These are phyloP conservation scores for Deroptyus accipitrinus DNA, from an alignment of 2,113 vertebrate genomes.

Conservation along the genomic window DNA sequence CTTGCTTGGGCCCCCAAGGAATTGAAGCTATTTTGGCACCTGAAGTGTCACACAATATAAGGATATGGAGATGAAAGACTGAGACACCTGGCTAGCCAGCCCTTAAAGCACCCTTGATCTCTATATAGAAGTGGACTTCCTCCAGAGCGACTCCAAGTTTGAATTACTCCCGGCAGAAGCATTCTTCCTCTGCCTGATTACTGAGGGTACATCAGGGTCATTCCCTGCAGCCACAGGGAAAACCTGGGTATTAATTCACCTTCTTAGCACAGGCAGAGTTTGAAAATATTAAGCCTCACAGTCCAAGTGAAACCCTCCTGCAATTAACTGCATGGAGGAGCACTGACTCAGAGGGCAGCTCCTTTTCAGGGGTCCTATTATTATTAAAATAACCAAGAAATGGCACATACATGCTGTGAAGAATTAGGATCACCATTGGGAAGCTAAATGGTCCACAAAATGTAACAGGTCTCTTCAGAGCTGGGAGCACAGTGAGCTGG, in stretches of 20 bases:
- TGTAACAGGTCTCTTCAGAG: constrained; percentile 3
- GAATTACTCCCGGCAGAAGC: constrained; percentile 3
- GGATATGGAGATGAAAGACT: constrained; percentile 1
- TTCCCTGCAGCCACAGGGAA: neutral
- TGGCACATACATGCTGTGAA: constrained; percentile 39
- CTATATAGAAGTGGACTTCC: constrained; percentile 3
- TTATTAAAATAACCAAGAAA: constrained; percentile 52
- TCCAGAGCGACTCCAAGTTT: constrained; percentile 34
- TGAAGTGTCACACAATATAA: neutral
- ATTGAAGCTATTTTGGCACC: constrained; percentile 11
- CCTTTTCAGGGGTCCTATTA: constrained; percentile 46
- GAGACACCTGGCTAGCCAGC: neutral
- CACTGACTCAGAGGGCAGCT: constrained; percentile 30
- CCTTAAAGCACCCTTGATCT: neutral
- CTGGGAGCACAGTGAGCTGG: neutral
- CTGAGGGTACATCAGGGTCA: constrained; percentile 40
- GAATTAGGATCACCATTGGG: constrained; percentile 44
- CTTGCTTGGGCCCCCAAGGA: neutral
- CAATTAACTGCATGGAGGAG: constrained; percentile 25
- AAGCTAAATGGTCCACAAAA: constrained; percentile 63
- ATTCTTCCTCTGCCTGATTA: neutral
- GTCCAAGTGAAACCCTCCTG: constrained; percentile 1
- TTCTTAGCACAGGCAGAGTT: constrained; percentile 27
- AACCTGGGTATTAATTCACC: constrained; percentile 60
- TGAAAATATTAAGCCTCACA: constrained; percentile 23